A percentile compares a stretch with the other conserved stretches of the same genome.
These are phyloP conservation scores for Loxodonta africana DNA, from an alignment of 2,113 vertebrate species.

Conservation along the genomic window DNA sequence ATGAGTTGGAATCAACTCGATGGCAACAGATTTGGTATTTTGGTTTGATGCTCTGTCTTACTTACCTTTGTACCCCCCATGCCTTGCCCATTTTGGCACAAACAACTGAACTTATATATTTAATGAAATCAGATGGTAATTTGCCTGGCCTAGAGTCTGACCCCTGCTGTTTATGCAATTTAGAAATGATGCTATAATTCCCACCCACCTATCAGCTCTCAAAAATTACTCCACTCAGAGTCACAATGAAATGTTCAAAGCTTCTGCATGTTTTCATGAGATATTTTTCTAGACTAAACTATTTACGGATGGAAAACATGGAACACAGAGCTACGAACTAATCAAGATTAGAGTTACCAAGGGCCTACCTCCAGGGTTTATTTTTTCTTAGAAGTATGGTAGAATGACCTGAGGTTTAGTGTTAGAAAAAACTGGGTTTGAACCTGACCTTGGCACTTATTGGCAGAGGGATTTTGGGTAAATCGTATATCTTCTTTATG, in stretches of 20 bases:
- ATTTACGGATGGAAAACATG: neutral
- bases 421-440: constrained; percentile 8
- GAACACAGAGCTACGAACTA: neutral
- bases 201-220: neutral
- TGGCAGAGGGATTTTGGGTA: neutral
- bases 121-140: neutral
- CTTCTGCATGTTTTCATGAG: neutral
- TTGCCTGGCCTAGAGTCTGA: neutral
- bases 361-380: neutral
- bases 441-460: neutral
- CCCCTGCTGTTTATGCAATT: neutral
- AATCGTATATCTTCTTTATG: constrained; percentile 13
- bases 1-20: neutral
- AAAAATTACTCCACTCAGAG: neutral
- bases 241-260: neutral
- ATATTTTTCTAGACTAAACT: constrained; percentile 19
- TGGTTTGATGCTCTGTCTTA: neutral
- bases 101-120: neutral
- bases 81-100: neutral
- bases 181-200: neutral
- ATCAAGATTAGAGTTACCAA: neutral
- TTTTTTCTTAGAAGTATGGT: neutral
- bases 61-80: neutral
- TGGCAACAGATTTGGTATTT: neutral
- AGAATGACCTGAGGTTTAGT: neutral